Evolutionary conservation across 2,888 invertebrate genomes (phyloP).

Genomic region (Dendrolimus pini): DNA sequence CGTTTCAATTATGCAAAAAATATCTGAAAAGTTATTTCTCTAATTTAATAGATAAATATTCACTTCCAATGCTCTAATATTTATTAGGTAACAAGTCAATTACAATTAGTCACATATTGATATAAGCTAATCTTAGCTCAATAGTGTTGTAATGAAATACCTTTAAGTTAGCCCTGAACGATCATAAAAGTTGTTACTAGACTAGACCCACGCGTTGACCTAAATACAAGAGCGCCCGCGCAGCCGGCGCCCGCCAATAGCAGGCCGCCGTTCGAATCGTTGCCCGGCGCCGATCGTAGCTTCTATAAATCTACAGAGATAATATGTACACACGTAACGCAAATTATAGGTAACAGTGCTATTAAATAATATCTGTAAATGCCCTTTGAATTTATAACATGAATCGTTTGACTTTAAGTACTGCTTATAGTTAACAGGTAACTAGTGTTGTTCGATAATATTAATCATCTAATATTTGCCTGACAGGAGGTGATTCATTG

Average conservation of each 20-base stretch:
- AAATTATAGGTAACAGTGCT: slow-evolving; percentile 44
- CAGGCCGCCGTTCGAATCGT: slow-evolving; percentile 56
- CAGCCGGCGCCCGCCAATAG: slow-evolving; percentile 66
- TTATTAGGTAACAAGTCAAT: neutral
- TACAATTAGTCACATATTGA: neutral
- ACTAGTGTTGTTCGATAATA: too few relatives aligned
- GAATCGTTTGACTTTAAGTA: slow-evolving; percentile 11
- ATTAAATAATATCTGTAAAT: slow-evolving; percentile 56
- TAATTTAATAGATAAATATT: too few relatives aligned
- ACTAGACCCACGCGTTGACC: slow-evolving; percentile 68
- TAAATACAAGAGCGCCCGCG: slow-evolving; percentile 60
- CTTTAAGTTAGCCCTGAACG: slow-evolving; percentile 15
- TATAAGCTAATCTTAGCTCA: neutral
- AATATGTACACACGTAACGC: slow-evolving; percentile 30
- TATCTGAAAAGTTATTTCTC: too few relatives aligned
- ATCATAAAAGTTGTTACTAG: slow-evolving; percentile 48
- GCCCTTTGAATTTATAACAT: slow-evolving; percentile 37
- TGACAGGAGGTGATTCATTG: too few relatives aligned
- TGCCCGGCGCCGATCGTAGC: slow-evolving; percentile 56
- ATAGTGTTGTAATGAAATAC: slow-evolving; percentile 2
- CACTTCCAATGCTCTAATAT: too few relatives aligned
- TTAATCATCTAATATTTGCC: too few relatives aligned
- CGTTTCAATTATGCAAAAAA: too few relatives aligned
- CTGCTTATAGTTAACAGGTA: too few relatives aligned
- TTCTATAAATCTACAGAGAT: slow-evolving; percentile 48